These are phyloP conservation scores for Sigmodon hispidus DNA, from an alignment of 2,113 vertebrate genomes.

Conservation along the genomic window DNA sequence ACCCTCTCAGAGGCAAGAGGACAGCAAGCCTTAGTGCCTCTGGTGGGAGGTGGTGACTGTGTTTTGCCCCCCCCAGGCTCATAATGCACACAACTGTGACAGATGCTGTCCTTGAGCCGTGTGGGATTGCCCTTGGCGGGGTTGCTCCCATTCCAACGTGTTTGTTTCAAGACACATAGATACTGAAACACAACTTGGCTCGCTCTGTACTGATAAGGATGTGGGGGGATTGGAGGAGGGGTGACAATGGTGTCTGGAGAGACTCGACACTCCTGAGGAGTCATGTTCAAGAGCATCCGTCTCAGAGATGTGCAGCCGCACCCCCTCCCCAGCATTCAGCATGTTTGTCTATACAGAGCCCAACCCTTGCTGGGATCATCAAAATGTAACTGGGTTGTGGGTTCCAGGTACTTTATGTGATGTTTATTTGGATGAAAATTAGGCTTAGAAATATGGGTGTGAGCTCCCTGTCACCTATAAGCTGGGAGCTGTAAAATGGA, in stretches of 20 bases:
- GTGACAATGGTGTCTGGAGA: not conserved
- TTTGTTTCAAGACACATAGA: not conserved
- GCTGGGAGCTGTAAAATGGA: not conserved
- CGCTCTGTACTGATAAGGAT: not conserved
- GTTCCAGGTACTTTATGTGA: constrained; percentile 52
- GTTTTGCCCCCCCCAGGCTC: rapidly evolving
- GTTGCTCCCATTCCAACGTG: no score
- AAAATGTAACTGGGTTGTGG: constrained; percentile 71
- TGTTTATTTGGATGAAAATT: constrained; percentile 65
- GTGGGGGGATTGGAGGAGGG: not conserved
- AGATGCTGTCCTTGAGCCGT: not conserved
- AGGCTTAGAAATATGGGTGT: constrained; percentile 51
- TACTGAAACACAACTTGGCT: not conserved
- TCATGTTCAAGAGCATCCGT: not conserved
- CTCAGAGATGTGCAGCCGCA: rapidly evolving
- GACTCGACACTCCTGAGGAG: not conserved
- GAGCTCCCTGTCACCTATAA: constrained; percentile 54
- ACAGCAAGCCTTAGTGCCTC: not conserved
- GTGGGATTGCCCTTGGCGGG: rapidly evolving
- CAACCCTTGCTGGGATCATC: constrained; percentile 39
- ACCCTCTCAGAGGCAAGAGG: not conserved
- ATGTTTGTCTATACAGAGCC: not conserved
- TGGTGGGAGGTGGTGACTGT: not conserved
- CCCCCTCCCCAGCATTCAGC: not conserved
- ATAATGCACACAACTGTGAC: not conserved